Evolutionary conservation across 2,888 invertebrate genomes (phyloP), one percentile per base, ranked within the genome.

Genomic region (Drosophila neotestacea): DNA sequence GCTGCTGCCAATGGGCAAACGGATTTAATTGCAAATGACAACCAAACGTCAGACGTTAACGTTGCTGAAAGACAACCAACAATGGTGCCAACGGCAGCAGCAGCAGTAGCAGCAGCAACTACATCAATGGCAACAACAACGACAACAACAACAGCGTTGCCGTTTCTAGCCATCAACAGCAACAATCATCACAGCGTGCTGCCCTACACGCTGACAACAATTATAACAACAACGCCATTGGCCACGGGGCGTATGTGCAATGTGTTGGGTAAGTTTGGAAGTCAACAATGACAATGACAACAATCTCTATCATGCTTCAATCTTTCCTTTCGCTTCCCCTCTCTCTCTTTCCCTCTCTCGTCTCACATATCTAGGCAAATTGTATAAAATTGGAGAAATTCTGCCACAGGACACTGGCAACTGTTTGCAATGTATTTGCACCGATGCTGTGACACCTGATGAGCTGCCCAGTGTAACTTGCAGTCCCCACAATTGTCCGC

Each of bases 371-470:
- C 41, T 93, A 95, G 95, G 95, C 70, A 93, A 93, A 70, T 93
- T 94, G 80, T 95, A 95, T 91, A 93, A 94, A 86, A 93, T 95
- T 75, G 95, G 95, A 41, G 95, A 95, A 85, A 93, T 94, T 74
- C 92, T 95, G 78, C 95, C 95, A 9, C 95, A 95, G 90, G 94
- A 95, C 82, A 95, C 95, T 59, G 95, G 95, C 80, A 95, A 95
- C 91, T 95, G 95, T 91, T 93, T 95, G 79, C 95, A 95, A 90
- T 95, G 95, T 91, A 94, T 94, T 89, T 95, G 95, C 91, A 94
- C 94, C 72, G 92, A 93, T 71, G 94, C 94, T 66, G 94, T 91
- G 55, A 92, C 90, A 63, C 86, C 88, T 47, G 91, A 91, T 68
- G 92, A 92, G 77, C 88, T 91, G 81, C 92, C 92, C 36, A 91